Percentiles rank a stretch among this genome's conserved stretches.
phyloP scores from a whole-genome alignment of 2,888 invertebrate genomes.

The Ornithoptera priamus region DNA sequence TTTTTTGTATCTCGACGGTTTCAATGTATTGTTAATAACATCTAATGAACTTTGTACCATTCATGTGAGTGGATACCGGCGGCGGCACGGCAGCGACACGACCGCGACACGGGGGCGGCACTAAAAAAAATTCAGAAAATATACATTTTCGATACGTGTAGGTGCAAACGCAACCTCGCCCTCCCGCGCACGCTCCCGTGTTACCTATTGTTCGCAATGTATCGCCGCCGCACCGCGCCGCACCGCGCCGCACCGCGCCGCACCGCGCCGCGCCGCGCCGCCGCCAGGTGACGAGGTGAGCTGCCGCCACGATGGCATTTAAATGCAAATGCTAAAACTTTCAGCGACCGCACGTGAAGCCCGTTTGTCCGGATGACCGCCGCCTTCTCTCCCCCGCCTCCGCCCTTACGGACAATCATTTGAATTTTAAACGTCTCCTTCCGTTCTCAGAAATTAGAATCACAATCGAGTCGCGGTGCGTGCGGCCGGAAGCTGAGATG shows the following conservation, averaged over 20 bases:
- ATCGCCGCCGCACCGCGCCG: slow-evolving; percentile 38
- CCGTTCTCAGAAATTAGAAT: slow-evolving; percentile 16
- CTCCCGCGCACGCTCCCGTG: slow-evolving; percentile 39
- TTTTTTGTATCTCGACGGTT: too few relatives aligned
- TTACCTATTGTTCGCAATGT: slow-evolving; percentile 73
- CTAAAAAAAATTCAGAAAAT: slow-evolving; percentile 34
- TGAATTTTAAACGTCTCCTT: slow-evolving; percentile 52
- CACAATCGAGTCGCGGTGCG: slow-evolving; percentile 32
- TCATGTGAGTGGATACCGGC: too few relatives aligned
- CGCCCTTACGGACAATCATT: slow-evolving; percentile 48
- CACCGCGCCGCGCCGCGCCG: slow-evolving; percentile 38
- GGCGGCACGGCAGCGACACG: too few relatives aligned
- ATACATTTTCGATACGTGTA: slow-evolving; percentile 33
- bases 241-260: too few relatives aligned
- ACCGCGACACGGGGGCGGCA: background rate
- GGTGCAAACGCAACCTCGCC: slow-evolving; percentile 16
- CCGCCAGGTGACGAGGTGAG: slow-evolving; percentile 55
- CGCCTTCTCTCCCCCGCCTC: slow-evolving; percentile 15
- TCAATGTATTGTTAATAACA: too few relatives aligned
- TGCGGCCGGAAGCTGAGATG: slow-evolving; percentile 58
- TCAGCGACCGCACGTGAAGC: slow-evolving; percentile 62
- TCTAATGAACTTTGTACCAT: too few relatives aligned
- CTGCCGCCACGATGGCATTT: slow-evolving; percentile 68
- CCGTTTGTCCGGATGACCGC: slow-evolving; percentile 64
- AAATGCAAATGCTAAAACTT: slow-evolving; percentile 73